These are phyloP conservation scores for Rotaria magnacalcarata DNA, from an alignment of 2,888 invertebrate species.

Conservation along the genomic window DNA sequence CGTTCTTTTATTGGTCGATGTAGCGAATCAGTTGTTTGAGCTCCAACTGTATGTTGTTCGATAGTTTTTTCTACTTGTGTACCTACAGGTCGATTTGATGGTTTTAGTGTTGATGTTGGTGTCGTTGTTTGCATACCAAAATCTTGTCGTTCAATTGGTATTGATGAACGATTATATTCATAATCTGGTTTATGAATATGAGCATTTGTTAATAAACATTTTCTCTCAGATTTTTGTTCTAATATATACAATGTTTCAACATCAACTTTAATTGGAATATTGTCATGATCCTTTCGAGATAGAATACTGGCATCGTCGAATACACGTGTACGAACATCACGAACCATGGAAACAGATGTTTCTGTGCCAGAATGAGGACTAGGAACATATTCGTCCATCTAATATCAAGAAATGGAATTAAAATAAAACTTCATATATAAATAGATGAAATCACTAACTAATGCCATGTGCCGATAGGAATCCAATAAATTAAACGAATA, in stretches of 20 bases:
- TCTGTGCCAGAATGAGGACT: neutral
- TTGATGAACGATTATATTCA: neutral
- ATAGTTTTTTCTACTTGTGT: neutral
- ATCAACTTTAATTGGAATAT: neutral
- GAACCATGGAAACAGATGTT: neutral
- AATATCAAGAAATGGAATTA: neutral
- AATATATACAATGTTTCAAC: constrained; percentile 10
- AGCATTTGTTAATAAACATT: neutral
- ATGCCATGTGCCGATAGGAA: too few relatives aligned
- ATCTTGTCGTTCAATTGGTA: neutral
- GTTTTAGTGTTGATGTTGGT: neutral
- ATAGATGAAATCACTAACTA: too few relatives aligned
- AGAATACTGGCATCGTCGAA: neutral
- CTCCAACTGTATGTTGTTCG: neutral
- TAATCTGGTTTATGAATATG: neutral
- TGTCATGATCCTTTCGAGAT: neutral
- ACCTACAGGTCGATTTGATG: neutral
- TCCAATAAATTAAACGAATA: too few relatives aligned
- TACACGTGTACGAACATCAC: neutral
- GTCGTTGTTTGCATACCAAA: neutral
- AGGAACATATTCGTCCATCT: neutral
- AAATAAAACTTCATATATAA: too few relatives aligned
- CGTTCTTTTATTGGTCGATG: neutral
- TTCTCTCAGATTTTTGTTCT: neutral
- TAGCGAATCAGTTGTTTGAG: constrained; percentile 15